Conservation (phyloP, 2,888 invertebrate species). For the Mamestra brassicae region DNA sequence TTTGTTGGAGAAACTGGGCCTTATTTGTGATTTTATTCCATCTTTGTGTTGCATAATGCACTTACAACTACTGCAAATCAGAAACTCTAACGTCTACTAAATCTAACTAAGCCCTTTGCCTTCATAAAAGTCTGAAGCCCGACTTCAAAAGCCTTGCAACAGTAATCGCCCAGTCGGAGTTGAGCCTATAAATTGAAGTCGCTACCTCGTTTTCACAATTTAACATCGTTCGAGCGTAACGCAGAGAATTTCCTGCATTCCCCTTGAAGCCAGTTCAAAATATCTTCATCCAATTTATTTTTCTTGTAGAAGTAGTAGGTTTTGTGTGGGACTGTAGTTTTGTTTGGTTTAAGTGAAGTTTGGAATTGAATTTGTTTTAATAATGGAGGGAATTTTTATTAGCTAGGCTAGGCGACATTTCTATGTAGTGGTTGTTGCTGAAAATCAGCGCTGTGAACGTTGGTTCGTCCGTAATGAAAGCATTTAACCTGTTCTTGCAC, state of each 20-base stretch:
- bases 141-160: slow-evolving; percentile 63
- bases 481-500: no score
- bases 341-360: slow-evolving; percentile 17
- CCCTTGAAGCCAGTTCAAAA: slow-evolving; percentile 76
- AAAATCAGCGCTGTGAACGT: no score
- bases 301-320: slow-evolving; percentile 38
- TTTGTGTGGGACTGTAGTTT: slow-evolving; percentile 23
- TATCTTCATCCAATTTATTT: slow-evolving; percentile 83
- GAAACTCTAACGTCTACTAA: slow-evolving; percentile 32
- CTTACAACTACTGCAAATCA: slow-evolving; percentile 29
- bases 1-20: no score
- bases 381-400: not conserved
- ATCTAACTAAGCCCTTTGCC: slow-evolving; percentile 54
- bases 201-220: slow-evolving; percentile 69
- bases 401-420: no score
- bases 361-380: slow-evolving; percentile 12
- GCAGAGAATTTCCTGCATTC: slow-evolving; percentile 70
- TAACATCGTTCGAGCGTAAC: slow-evolving; percentile 68
- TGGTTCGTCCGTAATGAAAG: no score
- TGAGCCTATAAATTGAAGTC: slow-evolving; percentile 68
- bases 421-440: no score
- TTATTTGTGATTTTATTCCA: not conserved
- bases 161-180: slow-evolving; percentile 59
- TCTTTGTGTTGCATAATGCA: not conserved
- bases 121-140: slow-evolving; percentile 57